Conservation (phyloP, 2,113 vertebrate genomes). For the Gallinago paraguaiae region DNA sequence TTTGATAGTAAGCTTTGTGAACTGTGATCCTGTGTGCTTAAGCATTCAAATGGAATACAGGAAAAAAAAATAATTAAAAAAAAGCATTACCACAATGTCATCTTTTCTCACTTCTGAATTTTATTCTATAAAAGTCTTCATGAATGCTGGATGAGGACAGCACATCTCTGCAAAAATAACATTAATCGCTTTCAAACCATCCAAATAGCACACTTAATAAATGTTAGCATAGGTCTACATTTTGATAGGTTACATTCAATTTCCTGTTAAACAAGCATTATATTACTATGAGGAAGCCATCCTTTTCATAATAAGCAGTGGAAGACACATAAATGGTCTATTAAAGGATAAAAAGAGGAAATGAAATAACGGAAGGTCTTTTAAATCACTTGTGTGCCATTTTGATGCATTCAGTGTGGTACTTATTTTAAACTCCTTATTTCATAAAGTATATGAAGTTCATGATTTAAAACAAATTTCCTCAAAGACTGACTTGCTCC, state of each 20-base stretch:
- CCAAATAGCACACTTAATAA: conserved; percentile 28
- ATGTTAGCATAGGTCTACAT: conserved; percentile 10
- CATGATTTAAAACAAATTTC: conserved; percentile 40
- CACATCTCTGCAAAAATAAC: conserved; percentile 28
- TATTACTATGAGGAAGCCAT: conserved; percentile 23
- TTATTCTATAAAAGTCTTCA: neutral
- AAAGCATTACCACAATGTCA: neutral
- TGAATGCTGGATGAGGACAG: neutral
- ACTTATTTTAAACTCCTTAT: conserved; percentile 56
- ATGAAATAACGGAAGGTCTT: conserved; percentile 65
- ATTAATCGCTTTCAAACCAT: conserved; percentile 20
- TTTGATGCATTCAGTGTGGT: conserved; percentile 46
- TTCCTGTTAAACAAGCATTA: conserved; percentile 60
- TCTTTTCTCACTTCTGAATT: neutral
- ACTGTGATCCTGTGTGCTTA: neutral
- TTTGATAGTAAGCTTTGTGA: neutral
- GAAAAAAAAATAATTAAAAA: neutral
- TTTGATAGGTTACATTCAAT: conserved; percentile 52
- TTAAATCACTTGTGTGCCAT: conserved; percentile 63
- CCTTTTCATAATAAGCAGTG: conserved; percentile 35
- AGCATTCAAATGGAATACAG: neutral
- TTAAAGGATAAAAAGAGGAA: conserved; percentile 64
- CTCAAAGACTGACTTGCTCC: conserved; percentile 29
- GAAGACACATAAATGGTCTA: conserved; percentile 52
- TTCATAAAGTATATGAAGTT: conserved; percentile 1